Base-by-base conservation (phyloP, 2,797 vertebrate species). In the Cyprinodon diabolis region DNA sequence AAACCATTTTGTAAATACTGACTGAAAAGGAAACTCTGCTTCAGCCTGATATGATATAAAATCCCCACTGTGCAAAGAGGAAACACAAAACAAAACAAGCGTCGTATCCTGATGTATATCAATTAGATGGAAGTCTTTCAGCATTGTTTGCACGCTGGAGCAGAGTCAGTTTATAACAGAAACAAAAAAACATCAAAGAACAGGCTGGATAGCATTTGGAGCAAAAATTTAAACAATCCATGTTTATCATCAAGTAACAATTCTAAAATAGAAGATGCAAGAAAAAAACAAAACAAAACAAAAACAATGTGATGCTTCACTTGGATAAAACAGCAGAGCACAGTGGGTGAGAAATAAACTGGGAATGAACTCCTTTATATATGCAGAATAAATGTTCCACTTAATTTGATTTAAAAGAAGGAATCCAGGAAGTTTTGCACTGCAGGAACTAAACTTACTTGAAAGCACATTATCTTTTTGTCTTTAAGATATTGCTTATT, bases 191-290 rank as follows among this genome's bases (percentile, higher is more conserved):
- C 10, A 30, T 30, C 30, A 30, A 30, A 30, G 30, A 30, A 30
- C 30, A 69, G 78, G 71, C 77, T 89, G 77, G 72, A 84, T 86
- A 82, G 87, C 51, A 77, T 68, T 69, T 78, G 54, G 66, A 76
- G 76, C 51, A 37, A 3, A 40, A 13, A 0, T 54, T 40, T 10
- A 66, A 8, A 52, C 35, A 10, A 25, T 21, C 25, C 23, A 30
- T 23, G 13, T 30, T 45, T 30, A 48, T 57, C 52, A 9, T 63
- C 6, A 54, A 19, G 52, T 25, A 62, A 60, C 62, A 60, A 14
- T 68, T 45, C 25, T 70, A 0, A 57, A 65, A 19, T 23, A 54
- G 45, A 21, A 30, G 15, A 57, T 57, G 30, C 1, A 63, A 57
- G 4, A 54, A n/a, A 21, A 23, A 54, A 54, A 13, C 1, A 37